These are phyloP conservation scores for Leucophenga montana DNA, from an alignment of 2,888 invertebrate species.

Conservation along the genomic window DNA sequence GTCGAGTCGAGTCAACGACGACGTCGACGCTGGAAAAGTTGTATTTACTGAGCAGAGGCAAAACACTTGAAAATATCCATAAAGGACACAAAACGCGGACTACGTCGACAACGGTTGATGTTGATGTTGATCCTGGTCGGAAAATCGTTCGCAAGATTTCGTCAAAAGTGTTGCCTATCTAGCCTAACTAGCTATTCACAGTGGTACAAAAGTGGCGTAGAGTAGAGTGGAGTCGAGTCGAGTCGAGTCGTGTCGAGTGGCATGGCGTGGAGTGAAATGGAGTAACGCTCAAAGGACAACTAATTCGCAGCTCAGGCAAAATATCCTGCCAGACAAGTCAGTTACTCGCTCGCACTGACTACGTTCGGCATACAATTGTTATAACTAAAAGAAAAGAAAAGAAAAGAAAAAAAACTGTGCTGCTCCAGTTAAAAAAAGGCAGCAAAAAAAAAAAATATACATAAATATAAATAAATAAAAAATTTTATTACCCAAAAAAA, in stretches of 20 bases:
- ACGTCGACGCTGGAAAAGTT: constrained; percentile 2
- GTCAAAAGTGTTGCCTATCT: too few species aligned
- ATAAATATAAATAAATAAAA: constrained; percentile 5
- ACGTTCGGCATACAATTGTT: constrained; percentile 45
- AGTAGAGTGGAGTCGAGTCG: too few species aligned
- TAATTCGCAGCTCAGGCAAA: constrained; percentile 14
- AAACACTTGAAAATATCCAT: constrained; percentile 18
- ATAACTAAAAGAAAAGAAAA: constrained; percentile 45
- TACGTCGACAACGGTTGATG: too few species aligned
- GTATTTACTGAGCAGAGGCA: constrained; percentile 22
- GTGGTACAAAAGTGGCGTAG: too few species aligned
- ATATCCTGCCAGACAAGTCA: constrained; percentile 31
- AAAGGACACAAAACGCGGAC: constrained; percentile 1
- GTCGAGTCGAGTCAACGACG: constrained; percentile 5
- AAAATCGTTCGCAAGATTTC: too few species aligned
- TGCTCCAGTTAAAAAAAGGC: neutral
- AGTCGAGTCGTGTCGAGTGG: too few species aligned
- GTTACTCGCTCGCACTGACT: constrained; percentile 36
- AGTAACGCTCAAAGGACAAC: too few species aligned
- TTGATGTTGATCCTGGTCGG: too few species aligned
- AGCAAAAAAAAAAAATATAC: constrained; percentile 22
- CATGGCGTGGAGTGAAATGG: too few species aligned
- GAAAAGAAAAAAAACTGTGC: too few species aligned
- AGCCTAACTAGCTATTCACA: too few species aligned
- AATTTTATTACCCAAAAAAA: constrained; percentile 26